Evolutionary conservation across 2,113 vertebrate genomes (phyloP), one percentile per base, ranked within the genome.

Genomic region (Centropus unirufus): DNA sequence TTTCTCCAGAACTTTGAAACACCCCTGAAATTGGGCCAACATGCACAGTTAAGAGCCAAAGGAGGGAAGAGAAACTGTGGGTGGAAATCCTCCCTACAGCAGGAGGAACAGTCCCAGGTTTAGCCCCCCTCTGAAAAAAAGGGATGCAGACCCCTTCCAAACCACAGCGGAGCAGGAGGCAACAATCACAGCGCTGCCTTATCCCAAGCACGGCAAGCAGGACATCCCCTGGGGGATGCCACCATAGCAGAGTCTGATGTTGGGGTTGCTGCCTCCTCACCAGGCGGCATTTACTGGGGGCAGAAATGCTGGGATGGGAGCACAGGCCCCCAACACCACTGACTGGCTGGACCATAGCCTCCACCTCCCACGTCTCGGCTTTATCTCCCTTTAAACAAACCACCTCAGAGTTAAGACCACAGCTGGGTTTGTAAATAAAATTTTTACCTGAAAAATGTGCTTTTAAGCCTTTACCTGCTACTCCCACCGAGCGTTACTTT

Each of bases 401-500:
- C 64, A 62, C 63, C 80, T 87, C 69, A 11, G 80, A 96, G 62
- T 69, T 84, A 57, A 64, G 83, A 58, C 66, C 44, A 24, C 69
- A 73, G 87, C 62, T 8, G n/a, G 61, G 24, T 51, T 58, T 13
- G 49, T 72, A 95, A 92, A 46, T 27, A 83, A 63, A 76, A 47
- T 49, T 94, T 88, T 82, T 66, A 90, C 64, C 55, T 58, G 61
- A 63, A 88, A 92, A 89, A 81, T 4, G 42, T 86, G 86, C 46
- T 93, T 95, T 95, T 61, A 85, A 92, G 77, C 67, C 46, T 80
- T 69, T 44, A 61, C 87, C 58, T 90, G 73, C 81, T 94, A 30
- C 54, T 95, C 55, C 75, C 55, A 69, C 68, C 68, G 77, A 72
- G 63, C 6, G 1, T 69, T 74, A 83, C 92, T 76, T 57, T 39